Evolutionary conservation across 2,888 invertebrate genomes (phyloP), one percentile per base, ranked within the genome.

Genomic region (Rhamphomyia laevipes): DNA sequence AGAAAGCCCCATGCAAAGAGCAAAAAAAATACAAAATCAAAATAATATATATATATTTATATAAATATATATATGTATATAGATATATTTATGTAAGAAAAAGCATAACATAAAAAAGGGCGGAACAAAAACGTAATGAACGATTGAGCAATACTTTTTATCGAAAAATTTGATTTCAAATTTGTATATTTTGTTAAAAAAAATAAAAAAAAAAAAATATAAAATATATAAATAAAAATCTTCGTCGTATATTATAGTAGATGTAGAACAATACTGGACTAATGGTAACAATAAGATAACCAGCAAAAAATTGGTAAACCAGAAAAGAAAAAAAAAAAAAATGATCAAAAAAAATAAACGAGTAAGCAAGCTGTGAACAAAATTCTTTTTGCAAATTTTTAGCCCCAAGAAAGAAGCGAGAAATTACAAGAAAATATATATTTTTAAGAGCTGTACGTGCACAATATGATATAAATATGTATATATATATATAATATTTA

Each of bases 191-290:
- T 9, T 30, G 16, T n/a, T 17, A 55, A 58, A 54, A 49, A 52
- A 62, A 62, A 62, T 61, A 47, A 60, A 61, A 61, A 62, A 61
- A 58, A 59, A 50, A 57, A 62, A 59, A 58, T 57, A 53, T 57
- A 45, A 56, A n/a, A n/a, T n/a, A n/a, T n/a, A n/a, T n/a, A n/a
- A n/a, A n/a, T n/a, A n/a, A n/a, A n/a, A n/a, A n/a, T n/a, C n/a
- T n/a, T n/a, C n/a, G n/a, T n/a, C n/a, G n/a, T n/a, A n/a, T n/a
- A n/a, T n/a, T 23, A 21, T 7, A 4, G 41, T 12, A 41, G 41
- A n/a, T 16, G n/a, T 4, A 30, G 21, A 31, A 17, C 30, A 17
- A 31, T 16, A 31, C 16, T 33, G 31, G 15, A 45, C 23, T 27
- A 27, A 27, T 27, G 23, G 23, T 27, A 27, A 27, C 23, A 27